Percentiles rank a stretch among this genome's conserved stretches.
These are phyloP conservation scores for Sarcophaga caerulescens DNA, from an alignment of 2,888 invertebrate species.

Conservation along the genomic window DNA sequence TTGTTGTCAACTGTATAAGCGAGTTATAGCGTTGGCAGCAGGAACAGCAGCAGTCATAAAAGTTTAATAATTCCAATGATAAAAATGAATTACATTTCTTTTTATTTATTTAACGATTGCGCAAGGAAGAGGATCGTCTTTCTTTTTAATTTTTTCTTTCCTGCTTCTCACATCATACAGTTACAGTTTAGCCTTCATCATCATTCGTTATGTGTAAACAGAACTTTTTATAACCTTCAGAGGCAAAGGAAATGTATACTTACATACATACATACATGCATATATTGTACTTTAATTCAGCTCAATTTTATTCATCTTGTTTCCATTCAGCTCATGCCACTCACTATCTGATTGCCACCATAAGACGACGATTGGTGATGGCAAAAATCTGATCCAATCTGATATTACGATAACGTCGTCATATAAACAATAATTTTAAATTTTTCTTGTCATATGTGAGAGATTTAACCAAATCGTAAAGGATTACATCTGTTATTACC, in stretches of 20 bases:
- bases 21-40: no score
- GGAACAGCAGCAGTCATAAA: slow-evolving; percentile 30
- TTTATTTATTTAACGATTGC: slow-evolving; percentile 29
- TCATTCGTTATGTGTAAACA: not conserved
- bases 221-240: slow-evolving; percentile 14
- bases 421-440: not conserved
- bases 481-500: no score
- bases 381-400: not conserved
- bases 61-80: slow-evolving; percentile 49
- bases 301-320: not conserved
- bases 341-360: not conserved
- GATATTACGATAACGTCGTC: not conserved
- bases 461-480: no score
- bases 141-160: no score
- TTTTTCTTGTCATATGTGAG: no score
- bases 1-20: not conserved
- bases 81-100: slow-evolving; percentile 47
- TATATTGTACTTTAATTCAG: not conserved
- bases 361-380: not conserved
- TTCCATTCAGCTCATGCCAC: not conserved
- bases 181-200: slow-evolving; percentile 15
- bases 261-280: not conserved
- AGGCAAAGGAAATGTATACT: slow-evolving; percentile 7
- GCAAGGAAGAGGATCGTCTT: not conserved
- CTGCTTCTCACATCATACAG: not conserved